A percentile compares a stretch with the other conserved stretches of the same genome.
These are phyloP conservation scores for Mirounga angustirostris DNA, from an alignment of 2,113 vertebrate species.

Conservation along the genomic window DNA sequence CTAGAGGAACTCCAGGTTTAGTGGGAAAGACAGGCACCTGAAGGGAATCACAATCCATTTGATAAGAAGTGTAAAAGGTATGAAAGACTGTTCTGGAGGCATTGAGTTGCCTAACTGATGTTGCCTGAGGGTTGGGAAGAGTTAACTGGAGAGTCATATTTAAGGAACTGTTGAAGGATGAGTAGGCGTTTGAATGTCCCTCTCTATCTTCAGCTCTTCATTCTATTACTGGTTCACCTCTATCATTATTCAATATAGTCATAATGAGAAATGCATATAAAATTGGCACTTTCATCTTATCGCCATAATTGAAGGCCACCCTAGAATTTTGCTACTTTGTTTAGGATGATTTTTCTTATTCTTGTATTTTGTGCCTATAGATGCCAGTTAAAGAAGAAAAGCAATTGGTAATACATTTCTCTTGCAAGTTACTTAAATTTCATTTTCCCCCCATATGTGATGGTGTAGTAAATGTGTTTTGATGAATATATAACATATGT, in stretches of 20 bases:
- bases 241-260: background rate
- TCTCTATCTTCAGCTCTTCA: background rate
- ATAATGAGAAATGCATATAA: background rate
- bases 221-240: background rate
- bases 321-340: background rate
- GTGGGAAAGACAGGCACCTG: background rate
- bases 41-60: background rate
- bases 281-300: background rate
- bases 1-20: background rate
- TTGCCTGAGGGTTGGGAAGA: background rate
- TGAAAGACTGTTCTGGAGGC: background rate
- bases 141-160: background rate
- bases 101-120: background rate
- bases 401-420: background rate
- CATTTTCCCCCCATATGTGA: background rate
- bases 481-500: background rate
- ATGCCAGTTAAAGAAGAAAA: background rate
- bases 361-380: background rate
- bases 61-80: background rate
- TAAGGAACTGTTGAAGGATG: background rate
- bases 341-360: background rate
- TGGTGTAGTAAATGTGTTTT: background rate
- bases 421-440: background rate
- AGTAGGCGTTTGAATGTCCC: background rate
- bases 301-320: background rate